Base-by-base conservation (phyloP, 2,888 invertebrate genomes). In the Erannis defoliaria region DNA sequence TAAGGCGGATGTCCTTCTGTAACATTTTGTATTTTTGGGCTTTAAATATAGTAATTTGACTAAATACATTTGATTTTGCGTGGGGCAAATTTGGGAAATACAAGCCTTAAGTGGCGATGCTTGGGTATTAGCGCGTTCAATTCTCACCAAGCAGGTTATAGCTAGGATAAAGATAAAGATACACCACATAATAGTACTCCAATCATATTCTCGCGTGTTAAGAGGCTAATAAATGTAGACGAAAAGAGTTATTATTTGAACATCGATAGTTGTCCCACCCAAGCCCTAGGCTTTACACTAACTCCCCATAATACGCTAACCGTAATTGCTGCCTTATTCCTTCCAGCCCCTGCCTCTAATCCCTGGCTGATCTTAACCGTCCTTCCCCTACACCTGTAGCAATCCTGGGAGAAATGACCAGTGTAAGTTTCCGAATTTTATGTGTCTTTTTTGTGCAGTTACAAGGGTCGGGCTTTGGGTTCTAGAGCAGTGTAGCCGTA, bases 231-330 rank as follows among this genome's bases (percentile, higher is more conserved):
- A n/a, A n/a, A n/a, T n/a, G n/a, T n/a, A n/a, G n/a, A 26, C 26
- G 26, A 26, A 26, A 26, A 5, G 9, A 31, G 31, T 9, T 10
- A 10, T 31, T 10, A 10, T 31, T 31, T 9, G 10, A 10, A 35
- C 14, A 35, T 35, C 35, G 14, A 46, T 38, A 55, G 5, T 38
- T 19, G 26, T 5, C 0, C 16, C 8, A 0, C 21, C 14, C n/a
- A 31, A 6, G 1, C 43, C 8, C 37, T 35, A 37, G 21, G 21
- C 18, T 19, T 35, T 10, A 2, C 31, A 14, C 23, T 51, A 51
- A 51, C 35, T 38, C 33, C 33, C 33, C 40, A 40, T 48, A 53
- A 59, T 53, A 23, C 53, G 59, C 33, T 59, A 48, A 48, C 59
- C 46, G 33, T 46, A 21, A 59, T 59, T 33, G 40, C 31, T 48